Base-by-base conservation (phyloP, 1,140 invertebrate species). In the Drosophila grimshawi region DNA sequence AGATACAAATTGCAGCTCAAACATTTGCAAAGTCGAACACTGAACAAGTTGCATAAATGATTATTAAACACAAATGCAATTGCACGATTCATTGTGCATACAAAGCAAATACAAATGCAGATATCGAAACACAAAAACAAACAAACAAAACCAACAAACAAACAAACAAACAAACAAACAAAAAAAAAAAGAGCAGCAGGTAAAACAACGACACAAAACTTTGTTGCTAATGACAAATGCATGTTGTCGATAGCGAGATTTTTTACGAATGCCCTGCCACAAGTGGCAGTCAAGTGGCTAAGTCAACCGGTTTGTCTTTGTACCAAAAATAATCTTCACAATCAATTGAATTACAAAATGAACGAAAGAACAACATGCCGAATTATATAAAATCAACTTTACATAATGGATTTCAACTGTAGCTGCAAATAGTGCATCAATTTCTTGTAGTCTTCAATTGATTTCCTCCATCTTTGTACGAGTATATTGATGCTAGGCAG, bases 191-290 rank as follows among this genome's bases (percentile, higher is more conserved):
- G 19, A 19, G 19, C 19, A 19, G 19, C 19, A 19, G 19, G 19
- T 19, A 19, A 19, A 19, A 49, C 49, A 64, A 64, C 52, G 19
- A 39, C 46, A 57, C 57, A 33, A 53, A 32, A 59, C 37, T 11
- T 80, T 69, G 81, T 65, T 75, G 68, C 81, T 88, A 86, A 86
- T 86, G 76, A 86, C 75, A 86, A 86, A 81, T 79, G 68, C 83
- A 73, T 86, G 79, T 86, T 45, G 62, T 8, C 57, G 57, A 55
- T 59, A 43, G 49, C 37, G 19, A n/a, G 55, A 56, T 48, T 46
- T 46, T 73, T 3, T 19, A 19, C 19, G 19, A 56, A 48, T 45
- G 46, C 64, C 11, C 61, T 64, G 43, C 19, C 4, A 71, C 30
- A 10, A 27, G 19, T 19, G 19, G 35, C n/a, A 37, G 33, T 8